These are phyloP conservation scores for Pseudopleuronectes americanus DNA, from an alignment of 2,797 vertebrate genomes.

Conservation along the genomic window DNA sequence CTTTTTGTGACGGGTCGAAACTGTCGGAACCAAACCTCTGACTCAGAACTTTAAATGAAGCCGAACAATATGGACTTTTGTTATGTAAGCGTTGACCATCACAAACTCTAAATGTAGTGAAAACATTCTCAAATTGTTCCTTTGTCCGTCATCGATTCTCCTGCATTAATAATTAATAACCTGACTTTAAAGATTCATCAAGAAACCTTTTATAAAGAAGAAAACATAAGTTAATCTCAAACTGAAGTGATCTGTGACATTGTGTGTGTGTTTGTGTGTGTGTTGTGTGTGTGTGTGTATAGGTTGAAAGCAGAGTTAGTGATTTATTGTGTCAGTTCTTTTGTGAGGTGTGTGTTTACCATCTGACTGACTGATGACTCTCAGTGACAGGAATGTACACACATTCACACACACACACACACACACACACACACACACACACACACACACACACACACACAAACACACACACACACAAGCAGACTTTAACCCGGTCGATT, in stretches of 20 bases:
- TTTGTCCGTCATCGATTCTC: no score
- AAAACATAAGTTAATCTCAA: no score
- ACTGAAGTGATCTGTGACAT: not conserved
- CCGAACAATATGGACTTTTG: no score
- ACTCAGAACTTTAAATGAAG: no score
- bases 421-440: not conserved
- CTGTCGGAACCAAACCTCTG: no score
- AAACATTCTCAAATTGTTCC: no score
- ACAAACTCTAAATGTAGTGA: no score
- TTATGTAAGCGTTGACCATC: no score
- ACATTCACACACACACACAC: not conserved
- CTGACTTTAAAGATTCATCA: no score
- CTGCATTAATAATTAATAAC: no score
- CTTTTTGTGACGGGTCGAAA: no score
- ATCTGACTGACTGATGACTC: constrained; percentile 31
- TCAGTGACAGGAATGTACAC: constrained; percentile 17
- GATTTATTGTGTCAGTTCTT: constrained; percentile 29
- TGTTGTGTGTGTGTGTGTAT: not conserved
- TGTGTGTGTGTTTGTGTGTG: constrained; percentile 5
- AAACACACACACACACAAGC: not conserved
- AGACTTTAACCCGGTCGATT: not conserved
- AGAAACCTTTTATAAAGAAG: no score
- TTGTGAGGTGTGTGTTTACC: constrained; percentile 21
- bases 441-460: constrained; percentile 4
- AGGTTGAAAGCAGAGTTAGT: constrained; percentile 29